Base-by-base conservation (phyloP, 2,113 vertebrate genomes). In the Dolichotis patagonum region DNA sequence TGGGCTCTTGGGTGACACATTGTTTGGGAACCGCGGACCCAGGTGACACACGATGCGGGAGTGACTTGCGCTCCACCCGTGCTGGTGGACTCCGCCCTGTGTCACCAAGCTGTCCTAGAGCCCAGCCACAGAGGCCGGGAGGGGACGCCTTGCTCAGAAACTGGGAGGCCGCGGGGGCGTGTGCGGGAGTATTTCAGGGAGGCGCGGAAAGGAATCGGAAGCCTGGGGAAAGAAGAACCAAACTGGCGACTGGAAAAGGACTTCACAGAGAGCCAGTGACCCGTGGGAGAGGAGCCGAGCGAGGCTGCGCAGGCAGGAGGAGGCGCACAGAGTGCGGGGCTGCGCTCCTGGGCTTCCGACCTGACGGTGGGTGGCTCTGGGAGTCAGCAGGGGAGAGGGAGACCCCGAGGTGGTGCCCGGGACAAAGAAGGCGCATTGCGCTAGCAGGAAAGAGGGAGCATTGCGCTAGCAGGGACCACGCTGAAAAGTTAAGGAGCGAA, bases 11-110 rank as follows among this genome's bases (percentile, higher is more conserved):
- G 71, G 71, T 28, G 0, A 14, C 6, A 26, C 3, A 1, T 73
- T 9, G 41, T 19, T 38, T 4, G 41, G 38, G 19, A 43, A 24
- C 22, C 71, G 12, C 11, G 10, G 38, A 75, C 12, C 38, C 38
- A 13, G 38, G 10, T 43, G 11, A 75, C 10, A 13, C 1, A 4
- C 5, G 4, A 2, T 3, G 38, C 38, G 22, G 22, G 10, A 12
- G 32, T 8, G 65, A 2, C 65, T 7, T 19, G 32, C 3, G 30
- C 35, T 35, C 35, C 16, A 5, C 16, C 14, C 7, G 35, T n/a
- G 32, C 14, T 19, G 16, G 16, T 0, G 11, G 38, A 5, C n/a
- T 41, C 38, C 9, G 38, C 71, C 43, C 71, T 41, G 71, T 0
- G 4, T 26, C 38, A 11, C 4, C 5, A 75, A 41, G 71, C 71